These are phyloP conservation scores for Upupa epops DNA, from an alignment of 2,113 vertebrate species.

Conservation along the genomic window DNA sequence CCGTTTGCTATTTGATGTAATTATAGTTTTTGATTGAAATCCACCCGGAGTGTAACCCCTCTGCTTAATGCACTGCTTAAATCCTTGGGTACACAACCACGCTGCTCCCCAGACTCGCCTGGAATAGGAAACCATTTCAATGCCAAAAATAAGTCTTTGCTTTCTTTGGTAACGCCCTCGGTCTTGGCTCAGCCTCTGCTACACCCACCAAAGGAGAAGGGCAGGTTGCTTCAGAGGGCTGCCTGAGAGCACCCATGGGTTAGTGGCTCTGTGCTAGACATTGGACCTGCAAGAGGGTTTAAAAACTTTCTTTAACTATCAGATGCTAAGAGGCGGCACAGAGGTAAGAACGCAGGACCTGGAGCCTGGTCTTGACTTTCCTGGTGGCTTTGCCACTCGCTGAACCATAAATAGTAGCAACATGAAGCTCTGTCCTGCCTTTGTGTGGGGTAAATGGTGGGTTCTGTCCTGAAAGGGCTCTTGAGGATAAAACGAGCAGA, in stretches of 20 bases:
- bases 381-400: background rate
- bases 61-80: conserved; percentile 65
- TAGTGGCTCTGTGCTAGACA: background rate
- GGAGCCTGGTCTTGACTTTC: background rate
- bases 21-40: conserved; percentile 77
- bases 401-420: background rate
- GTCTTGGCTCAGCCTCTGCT: conserved; percentile 14
- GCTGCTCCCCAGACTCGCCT: conserved; percentile 18
- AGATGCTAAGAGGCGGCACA: background rate
- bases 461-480: conserved; percentile 24
- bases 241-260: background rate
- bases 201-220: background rate
- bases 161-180: conserved; percentile 25
- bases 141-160: conserved; percentile 47
- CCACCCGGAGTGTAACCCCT: conserved; percentile 55
- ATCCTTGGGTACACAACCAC: conserved; percentile 58
- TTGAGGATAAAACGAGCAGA: background rate
- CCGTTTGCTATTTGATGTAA: conserved; percentile 74
- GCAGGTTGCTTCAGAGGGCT: background rate
- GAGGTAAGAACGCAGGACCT: fast-evolving
- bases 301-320: background rate
- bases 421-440: background rate
- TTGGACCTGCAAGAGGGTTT: background rate
- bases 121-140: conserved; percentile 56
- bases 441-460: background rate